Conservation (phyloP, 2,113 vertebrate genomes). For the Suncus etruscus region DNA sequence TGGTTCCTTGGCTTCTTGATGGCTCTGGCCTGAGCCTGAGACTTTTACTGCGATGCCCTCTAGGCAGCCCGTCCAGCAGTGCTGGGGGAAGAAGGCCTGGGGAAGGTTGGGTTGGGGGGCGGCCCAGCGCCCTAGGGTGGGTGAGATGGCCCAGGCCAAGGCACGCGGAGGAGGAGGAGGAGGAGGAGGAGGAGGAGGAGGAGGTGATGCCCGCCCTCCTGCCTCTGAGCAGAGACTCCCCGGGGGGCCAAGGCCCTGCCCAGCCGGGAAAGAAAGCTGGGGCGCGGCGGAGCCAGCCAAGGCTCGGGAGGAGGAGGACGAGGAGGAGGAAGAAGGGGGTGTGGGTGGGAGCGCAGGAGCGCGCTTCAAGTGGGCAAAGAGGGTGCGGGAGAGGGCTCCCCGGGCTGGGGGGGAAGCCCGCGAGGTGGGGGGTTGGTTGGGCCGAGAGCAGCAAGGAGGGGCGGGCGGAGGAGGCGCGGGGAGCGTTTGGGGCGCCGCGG, state of each 20-base stretch:
- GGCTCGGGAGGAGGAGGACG: neutral
- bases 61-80: neutral
- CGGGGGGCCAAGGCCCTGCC: neutral
- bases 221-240: neutral
- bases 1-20: neutral
- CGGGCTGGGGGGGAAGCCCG: slow-evolving; percentile 34
- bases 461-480: slow-evolving; percentile 73
- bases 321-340: neutral
- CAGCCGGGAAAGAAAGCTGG: neutral
- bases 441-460: slow-evolving; percentile 62
- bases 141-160: neutral
- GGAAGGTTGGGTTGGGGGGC: neutral
- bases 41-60: neutral
- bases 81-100: neutral
- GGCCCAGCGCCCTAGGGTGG: neutral
- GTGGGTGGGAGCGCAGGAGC: neutral
- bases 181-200: neutral
- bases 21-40: too few relatives aligned
- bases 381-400: neutral
- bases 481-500: slow-evolving; percentile 67
- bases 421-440: slow-evolving; percentile 68
- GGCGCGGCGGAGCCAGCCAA: neutral
- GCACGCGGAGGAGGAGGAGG: neutral
- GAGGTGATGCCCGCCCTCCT: neutral
- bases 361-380: slow-evolving; percentile 49